phyloP scores from a whole-genome alignment of 2,888 invertebrate genomes.

The Teleogryllus oceanicus region DNA sequence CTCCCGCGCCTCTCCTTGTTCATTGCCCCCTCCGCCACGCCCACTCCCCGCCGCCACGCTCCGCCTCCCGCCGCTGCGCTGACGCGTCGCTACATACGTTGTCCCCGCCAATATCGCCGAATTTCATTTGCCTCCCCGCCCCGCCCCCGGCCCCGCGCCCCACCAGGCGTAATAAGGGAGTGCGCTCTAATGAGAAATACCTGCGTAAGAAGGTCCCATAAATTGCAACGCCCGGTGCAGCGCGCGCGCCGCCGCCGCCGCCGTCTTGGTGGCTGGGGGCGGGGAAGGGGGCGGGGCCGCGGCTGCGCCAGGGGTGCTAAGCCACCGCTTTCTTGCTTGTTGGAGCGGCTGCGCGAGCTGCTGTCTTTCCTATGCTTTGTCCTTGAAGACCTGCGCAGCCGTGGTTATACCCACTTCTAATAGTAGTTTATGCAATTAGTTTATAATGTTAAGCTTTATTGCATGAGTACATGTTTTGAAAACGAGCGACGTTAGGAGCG shows the following conservation, averaged over 20 bases:
- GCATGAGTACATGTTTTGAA: no score
- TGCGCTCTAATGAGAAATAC: slow-evolving; percentile 18
- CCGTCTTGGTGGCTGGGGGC: neutral
- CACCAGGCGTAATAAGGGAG: neutral
- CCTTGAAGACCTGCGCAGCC: no score
- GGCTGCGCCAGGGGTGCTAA: neutral
- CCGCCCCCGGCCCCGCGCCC: neutral
- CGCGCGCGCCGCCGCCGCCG: neutral
- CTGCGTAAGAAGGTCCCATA: slow-evolving; percentile 5
- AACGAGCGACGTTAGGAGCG: no score
- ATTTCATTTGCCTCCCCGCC: neutral
- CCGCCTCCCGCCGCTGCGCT: neutral
- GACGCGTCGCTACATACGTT: slow-evolving; percentile 18
- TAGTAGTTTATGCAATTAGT: no score
- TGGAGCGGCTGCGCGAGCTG: no score
- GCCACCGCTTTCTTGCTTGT: neutral
- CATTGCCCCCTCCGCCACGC: neutral
- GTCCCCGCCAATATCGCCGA: neutral
- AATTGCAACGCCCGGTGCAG: neutral
- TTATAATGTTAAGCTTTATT: no score
- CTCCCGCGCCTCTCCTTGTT: neutral
- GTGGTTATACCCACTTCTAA: no score
- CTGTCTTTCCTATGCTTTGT: no score
- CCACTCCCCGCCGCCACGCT: no score
- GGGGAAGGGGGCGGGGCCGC: neutral